Percentiles rank a stretch among this genome's conserved stretches.
These are phyloP conservation scores for Elaphurus davidianus DNA, from an alignment of 2,113 vertebrate genomes.

Conservation along the genomic window DNA sequence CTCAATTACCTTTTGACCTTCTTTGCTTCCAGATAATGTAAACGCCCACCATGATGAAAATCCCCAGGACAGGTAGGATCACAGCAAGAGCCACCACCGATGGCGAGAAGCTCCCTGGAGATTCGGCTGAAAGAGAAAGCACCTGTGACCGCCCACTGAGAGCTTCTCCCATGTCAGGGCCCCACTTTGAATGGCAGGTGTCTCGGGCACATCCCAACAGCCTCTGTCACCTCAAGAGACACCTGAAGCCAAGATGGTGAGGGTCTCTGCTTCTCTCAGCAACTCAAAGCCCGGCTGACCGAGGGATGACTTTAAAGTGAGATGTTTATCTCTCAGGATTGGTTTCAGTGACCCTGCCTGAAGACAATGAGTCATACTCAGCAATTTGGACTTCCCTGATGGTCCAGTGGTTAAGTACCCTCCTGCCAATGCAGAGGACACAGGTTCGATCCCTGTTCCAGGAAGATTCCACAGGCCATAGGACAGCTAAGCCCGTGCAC, in stretches of 20 bases:
- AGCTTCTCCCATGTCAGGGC: not conserved
- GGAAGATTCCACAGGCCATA: not conserved
- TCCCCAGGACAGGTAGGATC: conserved; percentile 24
- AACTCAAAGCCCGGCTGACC: not conserved
- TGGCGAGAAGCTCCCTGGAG: conserved; percentile 4
- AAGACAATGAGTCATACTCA: not conserved
- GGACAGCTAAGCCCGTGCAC: not conserved
- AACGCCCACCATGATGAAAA: conserved; percentile 40
- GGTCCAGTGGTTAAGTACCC: not conserved
- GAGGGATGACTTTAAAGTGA: not conserved
- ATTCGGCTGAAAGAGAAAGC: conserved; percentile 59
- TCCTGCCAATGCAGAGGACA: not conserved
- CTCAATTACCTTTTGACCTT: conserved; percentile 66
- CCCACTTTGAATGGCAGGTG: not conserved
- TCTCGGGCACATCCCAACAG: not conserved
- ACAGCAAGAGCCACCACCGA: conserved; percentile 48
- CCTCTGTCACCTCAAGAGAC: not conserved
- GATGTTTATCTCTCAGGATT: not conserved
- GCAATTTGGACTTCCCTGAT: not conserved
- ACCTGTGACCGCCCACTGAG: not conserved
- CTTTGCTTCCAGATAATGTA: conserved; percentile 67
- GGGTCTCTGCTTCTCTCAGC: not conserved
- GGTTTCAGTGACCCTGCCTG: not conserved
- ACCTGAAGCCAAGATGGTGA: not conserved
- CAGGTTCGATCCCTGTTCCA: not conserved